Conservation (phyloP, 1,140 invertebrate species). For the Oncopeltus fasciatus region DNA sequence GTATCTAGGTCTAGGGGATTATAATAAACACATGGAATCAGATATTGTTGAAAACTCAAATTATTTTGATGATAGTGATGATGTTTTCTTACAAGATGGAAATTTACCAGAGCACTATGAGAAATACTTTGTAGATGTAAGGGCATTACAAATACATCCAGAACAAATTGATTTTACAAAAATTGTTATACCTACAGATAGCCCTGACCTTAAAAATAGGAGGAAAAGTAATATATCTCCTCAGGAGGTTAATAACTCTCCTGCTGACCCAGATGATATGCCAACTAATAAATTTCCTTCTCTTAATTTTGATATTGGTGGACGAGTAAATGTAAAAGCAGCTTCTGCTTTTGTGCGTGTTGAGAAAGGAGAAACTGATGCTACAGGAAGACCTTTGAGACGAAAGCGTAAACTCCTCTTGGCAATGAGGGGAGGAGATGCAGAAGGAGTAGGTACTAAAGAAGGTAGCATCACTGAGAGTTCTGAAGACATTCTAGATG, state of each 20-base stretch:
- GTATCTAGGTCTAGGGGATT: not conserved
- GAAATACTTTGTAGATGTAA: slow-evolving; percentile 19
- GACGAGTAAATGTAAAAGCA: slow-evolving; percentile 6
- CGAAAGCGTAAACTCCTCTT: slow-evolving; percentile 20
- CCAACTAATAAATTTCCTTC: slow-evolving; percentile 14
- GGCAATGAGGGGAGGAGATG: slow-evolving; percentile 21
- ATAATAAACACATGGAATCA: not conserved
- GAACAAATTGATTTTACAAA: slow-evolving; percentile 10
- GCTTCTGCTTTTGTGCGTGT: slow-evolving; percentile 11
- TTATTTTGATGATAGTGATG: slow-evolving; percentile 8
- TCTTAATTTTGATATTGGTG: slow-evolving; percentile 19
- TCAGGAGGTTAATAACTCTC: not conserved
- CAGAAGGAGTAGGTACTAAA: slow-evolving; percentile 15
- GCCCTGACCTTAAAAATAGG: slow-evolving; percentile 1
- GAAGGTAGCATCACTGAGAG: slow-evolving; percentile 1
- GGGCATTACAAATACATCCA: slow-evolving; percentile 13
- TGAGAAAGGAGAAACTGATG: slow-evolving; percentile 21
- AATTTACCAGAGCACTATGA: slow-evolving; percentile 12
- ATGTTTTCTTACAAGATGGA: slow-evolving; percentile 15
- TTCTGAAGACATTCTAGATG: not conserved
- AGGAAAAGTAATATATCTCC: not conserved
- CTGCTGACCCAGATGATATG: not conserved
- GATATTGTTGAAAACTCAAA: not conserved
- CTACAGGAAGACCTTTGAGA: slow-evolving; percentile 15
- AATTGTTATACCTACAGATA: slow-evolving; percentile 12